Conservation (phyloP, 2,113 vertebrate species). For the Tetrax tetrax region DNA sequence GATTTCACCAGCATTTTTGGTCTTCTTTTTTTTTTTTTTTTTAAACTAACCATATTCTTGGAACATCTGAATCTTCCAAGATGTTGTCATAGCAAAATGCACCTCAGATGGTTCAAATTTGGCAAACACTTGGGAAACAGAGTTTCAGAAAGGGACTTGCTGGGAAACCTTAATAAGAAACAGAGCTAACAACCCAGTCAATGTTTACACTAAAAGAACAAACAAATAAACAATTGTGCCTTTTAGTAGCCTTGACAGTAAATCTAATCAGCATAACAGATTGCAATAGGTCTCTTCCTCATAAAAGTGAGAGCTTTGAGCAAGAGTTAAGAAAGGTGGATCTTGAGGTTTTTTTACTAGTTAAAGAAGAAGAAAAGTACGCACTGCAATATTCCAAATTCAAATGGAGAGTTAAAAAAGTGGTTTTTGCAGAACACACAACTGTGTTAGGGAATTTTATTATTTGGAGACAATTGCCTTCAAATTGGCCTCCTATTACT, state of each 20-base stretch:
- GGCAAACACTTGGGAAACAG: conserved; percentile 35
- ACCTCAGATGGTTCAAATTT: conserved; percentile 64
- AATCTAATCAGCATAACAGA: conserved; percentile 55
- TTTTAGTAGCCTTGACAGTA: conserved; percentile 54
- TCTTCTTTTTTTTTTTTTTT: not conserved
- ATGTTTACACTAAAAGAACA: conserved; percentile 48
- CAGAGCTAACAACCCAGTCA: conserved; percentile 41
- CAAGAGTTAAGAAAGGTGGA: conserved; percentile 26
- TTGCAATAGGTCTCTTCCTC: conserved; percentile 40
- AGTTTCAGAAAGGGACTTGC: conserved; percentile 31
- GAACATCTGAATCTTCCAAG: conserved; percentile 40
- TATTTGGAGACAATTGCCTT: not conserved
- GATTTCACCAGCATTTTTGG: not conserved
- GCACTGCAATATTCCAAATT: not conserved
- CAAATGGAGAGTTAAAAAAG: not conserved
- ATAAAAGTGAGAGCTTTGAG: not conserved
- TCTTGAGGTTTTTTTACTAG: not conserved
- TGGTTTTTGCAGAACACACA: not conserved
- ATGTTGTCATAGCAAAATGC: conserved; percentile 52
- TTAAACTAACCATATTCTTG: conserved; percentile 4
- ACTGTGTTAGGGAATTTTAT: not conserved
- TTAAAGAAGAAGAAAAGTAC: not conserved
- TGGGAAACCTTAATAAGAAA: conserved; percentile 60
- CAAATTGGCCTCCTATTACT: not conserved
- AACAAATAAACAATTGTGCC: conserved; percentile 66